Conservation (phyloP, 2,797 vertebrate genomes). For the Chloroceryle inda region DNA sequence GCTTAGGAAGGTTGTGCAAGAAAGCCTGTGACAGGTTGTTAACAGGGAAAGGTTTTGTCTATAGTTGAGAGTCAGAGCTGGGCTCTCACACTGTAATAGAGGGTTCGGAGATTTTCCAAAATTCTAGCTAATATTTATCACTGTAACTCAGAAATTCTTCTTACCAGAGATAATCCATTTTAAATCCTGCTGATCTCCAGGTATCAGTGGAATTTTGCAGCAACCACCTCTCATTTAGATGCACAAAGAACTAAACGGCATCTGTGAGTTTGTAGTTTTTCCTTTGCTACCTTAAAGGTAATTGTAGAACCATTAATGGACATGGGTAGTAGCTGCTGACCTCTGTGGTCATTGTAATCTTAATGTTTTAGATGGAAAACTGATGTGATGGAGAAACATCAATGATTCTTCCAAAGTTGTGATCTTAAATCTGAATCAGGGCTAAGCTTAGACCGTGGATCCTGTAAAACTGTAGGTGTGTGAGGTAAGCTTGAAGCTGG, state of each 20-base stretch:
- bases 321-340: background rate
- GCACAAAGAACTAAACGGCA: background rate
- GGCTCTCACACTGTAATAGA: background rate
- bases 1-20: background rate
- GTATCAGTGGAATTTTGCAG: background rate
- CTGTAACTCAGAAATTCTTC: background rate
- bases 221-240: background rate
- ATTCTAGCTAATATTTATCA: background rate
- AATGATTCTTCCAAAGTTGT: background rate
- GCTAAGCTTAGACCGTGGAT: background rate
- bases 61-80: background rate
- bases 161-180: background rate
- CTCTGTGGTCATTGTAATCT: background rate
- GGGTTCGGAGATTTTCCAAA: background rate
- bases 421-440: background rate
- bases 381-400: background rate
- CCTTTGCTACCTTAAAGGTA: background rate
- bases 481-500: background rate
- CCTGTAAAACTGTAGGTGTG: background rate
- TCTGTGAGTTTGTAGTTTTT: background rate
- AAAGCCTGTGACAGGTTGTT: background rate
- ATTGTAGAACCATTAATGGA: background rate
- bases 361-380: background rate
- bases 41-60: background rate
- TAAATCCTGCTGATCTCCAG: background rate